Base-by-base conservation (phyloP, 2,797 vertebrate genomes). In the Crenuchus spilurus region DNA sequence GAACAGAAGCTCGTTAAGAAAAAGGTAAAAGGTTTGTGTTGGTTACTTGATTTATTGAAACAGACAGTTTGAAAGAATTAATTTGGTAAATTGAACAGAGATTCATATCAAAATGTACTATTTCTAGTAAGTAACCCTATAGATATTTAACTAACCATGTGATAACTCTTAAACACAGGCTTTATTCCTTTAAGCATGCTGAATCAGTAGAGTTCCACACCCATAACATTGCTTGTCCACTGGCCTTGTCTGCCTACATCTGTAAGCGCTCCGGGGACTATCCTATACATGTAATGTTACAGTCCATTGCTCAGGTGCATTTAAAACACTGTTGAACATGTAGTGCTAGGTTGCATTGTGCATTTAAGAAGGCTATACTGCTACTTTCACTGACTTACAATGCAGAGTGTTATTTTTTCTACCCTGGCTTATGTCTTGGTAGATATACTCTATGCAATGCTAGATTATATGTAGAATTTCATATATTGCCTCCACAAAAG, bases 201-300 rank as follows among this genome's bases (percentile, higher is more conserved):
- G 13, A 44, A 22, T 30, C 9, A 63, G 39, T 63, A 26, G 22
- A 42, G 22, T n/a, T 42, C 39, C n/a, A 30, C 8, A 20, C 4
- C 26, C 11, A 44, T 39, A 28, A 14, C 61, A 44, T n/a, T 44
- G 14, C 44, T 44, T 26, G 39, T 28, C 20, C 22, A 28, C 37
- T 62, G 20, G 22, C 35, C 22, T 85, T 85, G 68, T 57, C 16
- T 35, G 24, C 67, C 61, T 66, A 80, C 0, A 52, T 79, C 75
- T 75, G 63, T 83, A 76, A 78, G 81, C 77, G 76, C 76, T 80
- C 79, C 73, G 20, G 75, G 84, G 87, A 82, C 44, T 64, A 46
- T 49, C 33, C 63, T 48, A 2, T 65, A 84, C 72, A 60, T 76
- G 41, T 49, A 41, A 26, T 51, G 48, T 79, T 80, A 76, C 79